Evolutionary conservation across 2,113 vertebrate species (phyloP).

Genomic region (Microcebus jonahi): DNA sequence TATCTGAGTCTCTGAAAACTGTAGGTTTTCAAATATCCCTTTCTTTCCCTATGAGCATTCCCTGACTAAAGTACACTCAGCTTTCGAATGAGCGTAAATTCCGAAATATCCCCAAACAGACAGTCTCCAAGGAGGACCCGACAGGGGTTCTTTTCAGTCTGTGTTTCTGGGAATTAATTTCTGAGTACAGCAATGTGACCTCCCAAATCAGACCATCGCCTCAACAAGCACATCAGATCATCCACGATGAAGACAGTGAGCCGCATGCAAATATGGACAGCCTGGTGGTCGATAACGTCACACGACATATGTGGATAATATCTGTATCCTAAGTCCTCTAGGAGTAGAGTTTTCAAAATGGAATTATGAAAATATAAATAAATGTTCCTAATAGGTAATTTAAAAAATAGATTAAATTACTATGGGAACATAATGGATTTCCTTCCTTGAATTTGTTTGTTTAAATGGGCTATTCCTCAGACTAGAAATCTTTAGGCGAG

Average conservation of each 20-base stretch:
- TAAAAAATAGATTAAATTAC: conserved; percentile 41
- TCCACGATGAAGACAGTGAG: neutral
- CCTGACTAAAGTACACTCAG: neutral
- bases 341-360: neutral
- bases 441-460: neutral
- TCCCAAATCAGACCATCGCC: neutral
- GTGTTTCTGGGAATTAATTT: conserved; percentile 2
- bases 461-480: neutral
- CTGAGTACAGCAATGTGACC: neutral
- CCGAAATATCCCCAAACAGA: neutral
- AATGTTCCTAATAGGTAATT: neutral
- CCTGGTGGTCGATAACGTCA: neutral
- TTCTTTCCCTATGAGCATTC: neutral
- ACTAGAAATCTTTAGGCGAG: neutral
- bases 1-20: neutral
- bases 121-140: neutral
- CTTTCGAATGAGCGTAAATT: neutral
- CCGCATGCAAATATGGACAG: neutral
- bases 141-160: neutral
- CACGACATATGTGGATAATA: neutral
- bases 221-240: neutral
- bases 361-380: neutral
- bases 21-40: neutral
- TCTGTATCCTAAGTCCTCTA: neutral
- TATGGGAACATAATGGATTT: conserved; percentile 11